A percentile compares a stretch with the other conserved stretches of the same genome.
Conservation (phyloP, 2,888 invertebrate species). For the Cistogaster globosa region DNA sequence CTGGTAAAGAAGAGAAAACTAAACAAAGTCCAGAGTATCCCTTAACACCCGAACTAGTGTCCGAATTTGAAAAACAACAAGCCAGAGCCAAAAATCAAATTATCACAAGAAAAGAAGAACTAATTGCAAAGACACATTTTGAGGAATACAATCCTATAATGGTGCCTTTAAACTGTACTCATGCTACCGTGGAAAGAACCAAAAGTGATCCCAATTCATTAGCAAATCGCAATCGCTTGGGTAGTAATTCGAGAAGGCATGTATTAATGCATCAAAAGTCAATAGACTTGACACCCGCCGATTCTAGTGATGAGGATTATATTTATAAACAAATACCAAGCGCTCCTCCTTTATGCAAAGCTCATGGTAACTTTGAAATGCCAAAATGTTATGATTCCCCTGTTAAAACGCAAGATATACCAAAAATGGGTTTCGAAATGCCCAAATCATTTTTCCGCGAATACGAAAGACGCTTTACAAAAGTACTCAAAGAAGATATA, state of each 20-base stretch:
- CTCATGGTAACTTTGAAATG: constrained; percentile 88
- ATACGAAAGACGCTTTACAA: constrained; percentile 85
- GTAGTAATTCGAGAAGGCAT: constrained; percentile 89
- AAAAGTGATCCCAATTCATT: constrained; percentile 93
- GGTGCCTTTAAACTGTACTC: constrained; percentile 85
- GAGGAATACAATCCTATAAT: constrained; percentile 89
- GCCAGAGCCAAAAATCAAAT: constrained; percentile 81
- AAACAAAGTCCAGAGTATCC: constrained; percentile 85
- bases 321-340: constrained; percentile 90
- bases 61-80: constrained; percentile 86
- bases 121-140: constrained; percentile 87
- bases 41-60: constrained; percentile 85
- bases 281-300: constrained; percentile 92
- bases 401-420: constrained; percentile 83
- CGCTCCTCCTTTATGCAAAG: constrained; percentile 88
- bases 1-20: constrained; percentile 84
- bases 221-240: constrained; percentile 88
- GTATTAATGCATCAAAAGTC: constrained; percentile 93
- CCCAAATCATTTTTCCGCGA: constrained; percentile 89
- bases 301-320: constrained; percentile 93
- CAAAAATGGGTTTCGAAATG: constrained; percentile 88
- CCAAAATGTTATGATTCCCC: constrained; percentile 84
- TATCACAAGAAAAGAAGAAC: constrained; percentile 86
- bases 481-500: constrained; percentile 87
- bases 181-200: constrained; percentile 91